Base-by-base conservation (phyloP, 2,888 invertebrate genomes). In the Itoplectis maculator region DNA sequence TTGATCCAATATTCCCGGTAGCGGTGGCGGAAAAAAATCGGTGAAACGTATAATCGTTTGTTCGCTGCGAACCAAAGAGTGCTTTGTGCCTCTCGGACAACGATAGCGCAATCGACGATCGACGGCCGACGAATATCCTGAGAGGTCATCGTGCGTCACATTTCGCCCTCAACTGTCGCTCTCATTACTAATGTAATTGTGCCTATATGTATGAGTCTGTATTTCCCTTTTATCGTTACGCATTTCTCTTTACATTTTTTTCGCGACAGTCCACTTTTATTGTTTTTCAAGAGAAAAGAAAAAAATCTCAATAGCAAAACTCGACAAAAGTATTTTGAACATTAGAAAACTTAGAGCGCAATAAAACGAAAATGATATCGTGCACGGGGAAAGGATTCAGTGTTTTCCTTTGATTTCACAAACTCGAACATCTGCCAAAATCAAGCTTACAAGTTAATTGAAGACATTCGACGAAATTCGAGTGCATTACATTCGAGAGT, bases 31-130 rank as follows among this genome's bases (percentile, higher is more conserved):
- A 81, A 81, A 76, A 81, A 66, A 74, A 49, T 78, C 81, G 63
- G 63, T 78, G 78, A 65, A 65, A 81, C 81, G 81, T 78, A 78
- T 78, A 78, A 81, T 81, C 81, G 81, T 81, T 81, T 81, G 81
- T 78, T 61, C 63, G 47, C n/a, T 65, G 59, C 51, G 45, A 78
- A 54, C 47, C 73, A 45, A 51, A 68, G 37, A 51, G 68, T 15
- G 49, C 51, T 37, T 51, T 61, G 51, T 66, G 66, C 47, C 66
- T 66, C 47, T 47, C 37, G 49, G 6, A 18, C 37, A 51, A 51
- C 51, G 51, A 8, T 51, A 68, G 49, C 68, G 51, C 15, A 49
- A 18, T 37, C 49, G 68, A 49, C 68, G 29, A 47, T 35, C 51
- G 37, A 51, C 35, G 49, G 51, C 45, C 68, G 35, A 49, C 49